These are phyloP conservation scores for Temnothorax longispinosus DNA, from an alignment of 1,140 invertebrate species.

Conservation along the genomic window DNA sequence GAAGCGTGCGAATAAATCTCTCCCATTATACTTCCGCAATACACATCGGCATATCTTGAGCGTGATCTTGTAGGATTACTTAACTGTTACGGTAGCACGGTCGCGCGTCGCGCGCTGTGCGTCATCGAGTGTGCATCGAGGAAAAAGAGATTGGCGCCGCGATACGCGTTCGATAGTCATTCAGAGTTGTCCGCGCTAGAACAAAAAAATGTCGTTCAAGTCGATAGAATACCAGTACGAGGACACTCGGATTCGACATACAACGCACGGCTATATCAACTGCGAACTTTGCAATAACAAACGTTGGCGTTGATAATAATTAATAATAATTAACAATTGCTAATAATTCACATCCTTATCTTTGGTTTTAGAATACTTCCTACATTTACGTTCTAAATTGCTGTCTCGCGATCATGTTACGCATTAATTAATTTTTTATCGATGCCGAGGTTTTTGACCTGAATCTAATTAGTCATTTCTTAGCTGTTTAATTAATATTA, in stretches of 20 bases:
- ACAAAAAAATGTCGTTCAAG: neutral
- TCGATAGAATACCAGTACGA: neutral
- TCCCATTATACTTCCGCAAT: conserved; percentile 44
- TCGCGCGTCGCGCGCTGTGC: no score
- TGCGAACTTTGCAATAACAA: neutral
- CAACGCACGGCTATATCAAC: neutral
- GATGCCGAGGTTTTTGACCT: neutral
- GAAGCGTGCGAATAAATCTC: conserved; percentile 9
- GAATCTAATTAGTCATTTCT: neutral
- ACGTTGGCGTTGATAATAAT: neutral
- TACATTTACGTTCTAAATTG: neutral
- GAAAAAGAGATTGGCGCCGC: neutral
- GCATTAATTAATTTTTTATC: neutral
- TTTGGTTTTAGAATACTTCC: neutral
- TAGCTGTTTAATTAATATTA: neutral
- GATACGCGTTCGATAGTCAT: neutral
- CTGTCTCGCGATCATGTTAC: neutral
- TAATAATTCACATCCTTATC: neutral
- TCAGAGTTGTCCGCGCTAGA: neutral
- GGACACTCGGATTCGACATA: neutral
- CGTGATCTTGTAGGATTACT: conserved; percentile 54
- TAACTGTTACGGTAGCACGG: conserved; percentile 50
- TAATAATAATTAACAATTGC: no score
- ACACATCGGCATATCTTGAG: conserved; percentile 10
- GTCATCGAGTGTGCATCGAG: neutral